Percentiles rank a stretch among this genome's conserved stretches.
Conservation (phyloP, 2,888 invertebrate genomes). For the Malthinus seriepunctatus region DNA sequence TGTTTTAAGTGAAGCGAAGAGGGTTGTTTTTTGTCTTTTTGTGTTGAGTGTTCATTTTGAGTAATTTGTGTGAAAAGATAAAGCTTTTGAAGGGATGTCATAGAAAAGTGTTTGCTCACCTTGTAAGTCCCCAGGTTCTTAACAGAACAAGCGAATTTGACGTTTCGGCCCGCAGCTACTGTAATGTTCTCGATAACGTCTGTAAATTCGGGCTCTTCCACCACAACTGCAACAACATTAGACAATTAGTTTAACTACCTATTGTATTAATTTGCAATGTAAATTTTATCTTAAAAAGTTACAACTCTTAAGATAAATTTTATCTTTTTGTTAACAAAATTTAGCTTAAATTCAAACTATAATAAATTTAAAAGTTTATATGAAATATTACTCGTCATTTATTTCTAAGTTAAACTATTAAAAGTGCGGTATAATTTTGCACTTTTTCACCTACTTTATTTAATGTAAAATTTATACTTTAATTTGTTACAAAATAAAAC, state of each 20-base stretch:
- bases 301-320: neutral
- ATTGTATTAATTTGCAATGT: conserved; percentile 24
- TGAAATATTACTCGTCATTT: too few relatives aligned
- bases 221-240: conserved; percentile 27
- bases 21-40: conserved; percentile 1
- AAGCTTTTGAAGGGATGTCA: conserved; percentile 19
- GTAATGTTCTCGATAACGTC: conserved; percentile 90
- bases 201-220: conserved; percentile 85
- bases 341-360: neutral
- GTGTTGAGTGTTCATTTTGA: conserved; percentile 10
- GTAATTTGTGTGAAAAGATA: conserved; percentile 29
- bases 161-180: conserved; percentile 85
- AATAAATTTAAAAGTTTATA: too few relatives aligned
- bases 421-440: too few relatives aligned
- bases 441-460: too few relatives aligned
- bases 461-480: too few relatives aligned
- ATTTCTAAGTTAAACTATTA: too few relatives aligned
- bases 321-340: conserved; percentile 1
- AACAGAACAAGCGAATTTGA: conserved; percentile 87
- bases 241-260: conserved; percentile 20
- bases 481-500: too few relatives aligned
- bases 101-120: conserved; percentile 60
- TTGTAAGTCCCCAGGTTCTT: conserved; percentile 90
- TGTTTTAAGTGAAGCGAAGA: too few relatives aligned
- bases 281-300: conserved; percentile 22